Evolutionary conservation across 2,113 vertebrate genomes (phyloP).

Genomic region (Catharus fuscescens): DNA sequence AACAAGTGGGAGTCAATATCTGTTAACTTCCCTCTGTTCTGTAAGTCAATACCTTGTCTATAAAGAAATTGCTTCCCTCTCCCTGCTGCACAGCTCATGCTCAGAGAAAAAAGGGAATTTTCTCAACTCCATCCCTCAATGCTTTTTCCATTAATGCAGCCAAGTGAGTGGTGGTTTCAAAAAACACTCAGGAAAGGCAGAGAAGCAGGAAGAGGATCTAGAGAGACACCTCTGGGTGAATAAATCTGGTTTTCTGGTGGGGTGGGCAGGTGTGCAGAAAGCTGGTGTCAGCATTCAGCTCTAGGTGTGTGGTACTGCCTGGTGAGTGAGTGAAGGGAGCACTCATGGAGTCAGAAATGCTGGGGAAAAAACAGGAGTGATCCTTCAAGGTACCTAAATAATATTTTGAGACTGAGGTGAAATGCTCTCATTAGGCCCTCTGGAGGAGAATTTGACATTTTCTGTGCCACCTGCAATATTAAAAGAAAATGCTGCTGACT

Average conservation of each 20-base stretch:
- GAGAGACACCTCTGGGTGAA: not conserved
- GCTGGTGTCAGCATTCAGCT: not conserved
- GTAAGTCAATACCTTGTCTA: not conserved
- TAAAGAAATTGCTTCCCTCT: not conserved
- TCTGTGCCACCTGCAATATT: slow-evolving; percentile 9
- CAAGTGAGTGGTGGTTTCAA: not conserved
- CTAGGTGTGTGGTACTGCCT: not conserved
- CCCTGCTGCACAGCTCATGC: not conserved
- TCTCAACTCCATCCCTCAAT: not conserved
- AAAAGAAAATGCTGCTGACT: slow-evolving; percentile 36
- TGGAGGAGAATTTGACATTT: slow-evolving; percentile 34
- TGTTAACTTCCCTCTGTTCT: slow-evolving; percentile 5
- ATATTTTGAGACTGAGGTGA: not conserved
- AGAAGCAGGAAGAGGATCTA: accelerated
- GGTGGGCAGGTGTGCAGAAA: not conserved
- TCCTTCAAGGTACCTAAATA: not conserved
- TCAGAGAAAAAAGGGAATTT: not conserved
- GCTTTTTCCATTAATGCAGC: not conserved
- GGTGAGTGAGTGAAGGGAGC: accelerated
- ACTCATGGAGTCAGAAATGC: accelerated
- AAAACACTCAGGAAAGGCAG: not conserved
- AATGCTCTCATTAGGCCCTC: slow-evolving; percentile 11
- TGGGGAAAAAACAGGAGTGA: not conserved
- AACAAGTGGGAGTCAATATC: slow-evolving; percentile 19
- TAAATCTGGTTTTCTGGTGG: not conserved